A percentile compares a stretch with the other conserved stretches of the same genome.
phyloP scores from a whole-genome alignment of 2,888 invertebrate species.

The Drosophila limbata region DNA sequence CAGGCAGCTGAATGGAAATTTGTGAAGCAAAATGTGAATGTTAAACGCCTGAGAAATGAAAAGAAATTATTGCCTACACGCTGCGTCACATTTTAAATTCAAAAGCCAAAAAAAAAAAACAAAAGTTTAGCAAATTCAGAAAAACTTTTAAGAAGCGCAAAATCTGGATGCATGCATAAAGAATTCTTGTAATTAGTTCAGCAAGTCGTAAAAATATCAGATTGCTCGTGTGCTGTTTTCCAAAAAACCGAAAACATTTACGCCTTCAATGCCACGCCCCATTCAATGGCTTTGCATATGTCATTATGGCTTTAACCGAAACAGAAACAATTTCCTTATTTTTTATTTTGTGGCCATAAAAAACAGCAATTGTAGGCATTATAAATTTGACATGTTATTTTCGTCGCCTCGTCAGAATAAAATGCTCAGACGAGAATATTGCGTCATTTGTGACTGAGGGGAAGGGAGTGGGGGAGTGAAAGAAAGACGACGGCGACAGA shows the following conservation, averaged over 20 bases:
- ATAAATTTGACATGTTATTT: constrained; percentile 79
- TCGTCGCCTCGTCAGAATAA: constrained; percentile 70
- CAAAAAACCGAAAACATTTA: constrained; percentile 47
- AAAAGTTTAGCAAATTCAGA: constrained; percentile 9
- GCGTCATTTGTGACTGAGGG: constrained; percentile 40
- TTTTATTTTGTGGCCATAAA: constrained; percentile 40
- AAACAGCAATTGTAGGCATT: constrained; percentile 75
- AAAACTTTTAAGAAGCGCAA: constrained; percentile 38
- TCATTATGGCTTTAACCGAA: constrained; percentile 37
- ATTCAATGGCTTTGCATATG: constrained; percentile 37
- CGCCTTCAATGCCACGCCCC: constrained; percentile 31
- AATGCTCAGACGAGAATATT: constrained; percentile 55
- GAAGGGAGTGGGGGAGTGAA: neutral
- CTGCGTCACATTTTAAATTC: constrained; percentile 40
- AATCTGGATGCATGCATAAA: constrained; percentile 26
- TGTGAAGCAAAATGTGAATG: constrained; percentile 38
- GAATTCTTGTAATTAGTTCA: constrained; percentile 62
- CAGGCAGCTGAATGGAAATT: constrained; percentile 41
- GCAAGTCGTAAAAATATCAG: constrained; percentile 62
- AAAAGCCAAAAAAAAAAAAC: neutral
- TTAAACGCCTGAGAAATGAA: constrained; percentile 26
- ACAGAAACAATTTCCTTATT: constrained; percentile 27
- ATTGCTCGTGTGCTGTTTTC: constrained; percentile 47
- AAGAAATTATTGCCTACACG: constrained; percentile 29
- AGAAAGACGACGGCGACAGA: constrained; percentile 1